Evolutionary conservation across 2,113 vertebrate species (phyloP).

Genomic region (Ammodytes dubius): DNA sequence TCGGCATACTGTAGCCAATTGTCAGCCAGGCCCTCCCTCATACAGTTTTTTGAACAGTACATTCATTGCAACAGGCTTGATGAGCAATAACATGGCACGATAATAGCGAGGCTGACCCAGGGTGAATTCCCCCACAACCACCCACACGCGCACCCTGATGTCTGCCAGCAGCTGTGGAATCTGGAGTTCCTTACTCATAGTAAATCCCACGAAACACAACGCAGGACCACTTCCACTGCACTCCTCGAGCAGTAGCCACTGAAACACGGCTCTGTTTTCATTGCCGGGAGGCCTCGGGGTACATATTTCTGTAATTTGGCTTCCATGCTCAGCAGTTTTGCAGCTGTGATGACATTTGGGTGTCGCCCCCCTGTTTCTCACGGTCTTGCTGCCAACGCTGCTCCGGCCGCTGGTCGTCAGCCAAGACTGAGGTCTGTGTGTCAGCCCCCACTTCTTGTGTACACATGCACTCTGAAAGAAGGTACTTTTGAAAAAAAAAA

Average conservation of each 20-base stretch:
- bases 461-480: conserved; percentile 80
- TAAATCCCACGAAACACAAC: conserved; percentile 82
- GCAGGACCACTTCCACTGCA: conserved; percentile 75
- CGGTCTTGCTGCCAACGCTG: conserved; percentile 88
- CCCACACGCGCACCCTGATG: conserved; percentile 72
- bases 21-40: conserved; percentile 24
- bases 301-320: conserved; percentile 95
- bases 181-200: conserved; percentile 66
- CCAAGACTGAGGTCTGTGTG: conserved; percentile 87
- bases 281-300: conserved; percentile 86
- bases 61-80: conserved; percentile 40
- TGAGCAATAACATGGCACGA: conserved; percentile 59
- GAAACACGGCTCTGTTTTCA: conserved; percentile 88
- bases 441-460: conserved; percentile 83
- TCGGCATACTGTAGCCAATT: conserved; percentile 40
- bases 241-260: conserved; percentile 77
- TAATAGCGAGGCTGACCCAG: conserved; percentile 41
- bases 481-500: conserved; percentile 72
- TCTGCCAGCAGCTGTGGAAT: conserved; percentile 82
- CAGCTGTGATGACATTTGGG: conserved; percentile 95
- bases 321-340: conserved; percentile 91
- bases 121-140: conserved; percentile 64
- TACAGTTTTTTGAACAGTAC: conserved; percentile 27
- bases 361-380: conserved; percentile 94
- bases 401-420: conserved; percentile 83